Evolutionary conservation across 2,113 vertebrate genomes (phyloP).

Genomic region (Butorides virescens): DNA sequence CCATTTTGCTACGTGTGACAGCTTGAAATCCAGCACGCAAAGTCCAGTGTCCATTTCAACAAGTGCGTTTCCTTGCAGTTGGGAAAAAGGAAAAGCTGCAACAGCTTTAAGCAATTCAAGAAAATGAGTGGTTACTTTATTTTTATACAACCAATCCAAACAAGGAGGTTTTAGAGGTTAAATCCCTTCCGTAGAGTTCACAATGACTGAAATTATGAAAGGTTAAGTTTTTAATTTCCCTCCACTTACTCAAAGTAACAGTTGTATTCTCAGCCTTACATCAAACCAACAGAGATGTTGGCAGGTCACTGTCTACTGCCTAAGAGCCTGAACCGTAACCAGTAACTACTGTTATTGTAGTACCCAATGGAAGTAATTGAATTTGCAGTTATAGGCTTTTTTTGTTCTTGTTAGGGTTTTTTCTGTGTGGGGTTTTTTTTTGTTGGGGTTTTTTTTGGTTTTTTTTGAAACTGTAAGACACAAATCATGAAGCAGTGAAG

Average conservation of each 20-base stretch:
- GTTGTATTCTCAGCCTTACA: background rate
- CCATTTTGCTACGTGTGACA: background rate
- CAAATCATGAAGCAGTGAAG: background rate
- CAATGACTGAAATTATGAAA: background rate
- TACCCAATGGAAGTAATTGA: background rate
- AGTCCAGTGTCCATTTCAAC: background rate
- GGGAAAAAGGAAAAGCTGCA: background rate
- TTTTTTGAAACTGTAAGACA: background rate
- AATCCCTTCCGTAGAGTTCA: background rate
- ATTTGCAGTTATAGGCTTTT: background rate
- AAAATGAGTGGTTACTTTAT: background rate
- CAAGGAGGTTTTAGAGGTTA: background rate
- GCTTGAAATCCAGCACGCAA: background rate
- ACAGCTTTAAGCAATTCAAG: background rate
- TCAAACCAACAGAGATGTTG: background rate
- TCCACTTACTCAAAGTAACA: background rate
- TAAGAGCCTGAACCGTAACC: background rate
- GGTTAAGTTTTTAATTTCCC: background rate
- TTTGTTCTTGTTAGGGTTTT: background rate
- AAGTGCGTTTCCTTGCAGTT: background rate
- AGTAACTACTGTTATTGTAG: background rate
- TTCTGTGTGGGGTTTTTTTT: background rate
- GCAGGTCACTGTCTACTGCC: background rate
- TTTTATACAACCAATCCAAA: background rate
- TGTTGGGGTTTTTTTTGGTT: background rate